A percentile compares a stretch with the other conserved stretches of the same genome.
Evolutionary conservation across 2,113 vertebrate species (phyloP).

Genomic region (Heterotis niloticus): DNA sequence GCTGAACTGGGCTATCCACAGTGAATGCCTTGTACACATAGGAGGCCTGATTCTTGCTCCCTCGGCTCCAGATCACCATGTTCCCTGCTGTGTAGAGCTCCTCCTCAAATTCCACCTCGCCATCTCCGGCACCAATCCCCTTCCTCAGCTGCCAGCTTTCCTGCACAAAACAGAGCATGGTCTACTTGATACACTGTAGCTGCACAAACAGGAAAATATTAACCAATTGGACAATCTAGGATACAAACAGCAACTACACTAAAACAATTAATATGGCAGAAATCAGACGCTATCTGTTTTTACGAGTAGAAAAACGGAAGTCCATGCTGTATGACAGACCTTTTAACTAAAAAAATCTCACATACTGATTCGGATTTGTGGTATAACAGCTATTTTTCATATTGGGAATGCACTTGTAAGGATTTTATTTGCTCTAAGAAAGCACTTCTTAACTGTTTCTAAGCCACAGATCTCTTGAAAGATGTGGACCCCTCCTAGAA

Average conservation of each 20-base stretch:
- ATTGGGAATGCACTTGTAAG: too few species aligned
- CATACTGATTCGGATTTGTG: not conserved
- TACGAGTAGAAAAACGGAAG: too few species aligned
- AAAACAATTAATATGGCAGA: not conserved
- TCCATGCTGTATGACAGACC: not conserved
- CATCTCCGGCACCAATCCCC: constrained; percentile 68
- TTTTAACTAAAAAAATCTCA: not conserved
- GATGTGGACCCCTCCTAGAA: too few species aligned
- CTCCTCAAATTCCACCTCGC: constrained; percentile 85
- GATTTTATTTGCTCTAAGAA: too few species aligned
- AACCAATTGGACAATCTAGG: not conserved
- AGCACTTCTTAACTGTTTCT: too few species aligned
- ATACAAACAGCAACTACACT: not conserved
- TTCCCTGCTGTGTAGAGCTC: constrained; percentile 90
- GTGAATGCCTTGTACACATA: constrained; percentile 92
- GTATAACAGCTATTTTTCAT: too few species aligned
- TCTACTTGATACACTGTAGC: not conserved
- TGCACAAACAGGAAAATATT: not conserved
- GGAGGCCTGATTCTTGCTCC: constrained; percentile 77
- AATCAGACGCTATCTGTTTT: not conserved
- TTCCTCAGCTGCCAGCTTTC: constrained; percentile 90
- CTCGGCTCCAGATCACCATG: constrained; percentile 93
- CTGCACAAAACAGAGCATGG: constrained; percentile 53
- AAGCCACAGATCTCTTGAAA: too few species aligned
- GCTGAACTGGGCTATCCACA: constrained; percentile 85